Base-by-base conservation (phyloP, 1,140 invertebrate species). In the Drosophila santomea region DNA sequence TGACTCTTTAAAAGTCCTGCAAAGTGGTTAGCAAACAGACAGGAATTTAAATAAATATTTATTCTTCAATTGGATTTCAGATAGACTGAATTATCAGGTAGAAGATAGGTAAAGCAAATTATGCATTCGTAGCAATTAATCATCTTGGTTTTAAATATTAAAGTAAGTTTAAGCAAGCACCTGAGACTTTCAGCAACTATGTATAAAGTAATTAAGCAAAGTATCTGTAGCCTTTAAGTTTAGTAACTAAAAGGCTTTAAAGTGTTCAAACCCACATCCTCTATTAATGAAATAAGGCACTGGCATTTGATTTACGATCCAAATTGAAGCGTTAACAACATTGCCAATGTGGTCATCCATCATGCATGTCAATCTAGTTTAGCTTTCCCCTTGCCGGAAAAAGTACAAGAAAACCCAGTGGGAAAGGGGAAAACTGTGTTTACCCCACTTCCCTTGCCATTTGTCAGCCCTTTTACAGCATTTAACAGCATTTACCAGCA, bases 261-360 rank as follows among this genome's bases (percentile, higher is more conserved):
- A 47, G 20, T n/a, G 45, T 8, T 47, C 2, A 47, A 47, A 20
- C 20, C 28, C 48, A 6, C n/a, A 36, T n/a, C 8, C 50, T 52
- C 50, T 17, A 52, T 52, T 36, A 52, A 52, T 35, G 25, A 4
- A 28, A n/a, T 48, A 48, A 32, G 14, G 25, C n/a, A n/a, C 28
- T 28, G 36, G 20, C 36, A 32, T 17, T 62, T 32, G 51, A 43
- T 59, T 59, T 43, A 28, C 36, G 25, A 51, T 43, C 47, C 23
- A 43, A 66, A 52, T 54, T 66, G 48, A 28, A 66, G 20, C 61
- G 47, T 32, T 68, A 68, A 68, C 64, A 15, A 38, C 61, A 45
- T 68, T 68, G 51, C n/a, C 28, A 66, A 43, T 45, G 64, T 45
- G 64, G 64, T 66, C 47, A 64, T 68, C 43, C 50, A 15, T 67